Conservation (phyloP, 1,140 invertebrate species). For the Epicauta chinensis region DNA sequence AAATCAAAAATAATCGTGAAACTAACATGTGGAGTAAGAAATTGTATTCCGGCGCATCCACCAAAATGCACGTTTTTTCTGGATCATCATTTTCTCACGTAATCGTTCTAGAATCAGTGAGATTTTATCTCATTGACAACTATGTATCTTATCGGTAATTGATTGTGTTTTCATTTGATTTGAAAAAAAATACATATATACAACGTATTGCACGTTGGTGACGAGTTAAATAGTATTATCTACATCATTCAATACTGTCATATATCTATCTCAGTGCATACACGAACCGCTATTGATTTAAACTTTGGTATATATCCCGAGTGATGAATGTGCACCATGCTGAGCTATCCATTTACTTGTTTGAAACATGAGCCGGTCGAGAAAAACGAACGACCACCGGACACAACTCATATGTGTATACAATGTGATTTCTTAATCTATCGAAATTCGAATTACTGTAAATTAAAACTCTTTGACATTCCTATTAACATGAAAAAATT, state of each 20-base stretch:
- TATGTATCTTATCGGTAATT: no score
- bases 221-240: conserved; percentile 34
- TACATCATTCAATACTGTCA: conserved; percentile 31
- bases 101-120: no score
- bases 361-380: conserved; percentile 33
- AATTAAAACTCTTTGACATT: conserved; percentile 40
- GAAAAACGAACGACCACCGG: conserved; percentile 35
- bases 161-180: no score
- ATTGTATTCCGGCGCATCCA: no score
- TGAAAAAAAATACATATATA: conserved; percentile 9
- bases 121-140: no score
- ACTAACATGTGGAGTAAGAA: no score
- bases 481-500: no score
- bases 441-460: conserved; percentile 35
- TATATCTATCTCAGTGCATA: conserved; percentile 33
- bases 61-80: no score
- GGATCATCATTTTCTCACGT: no score
- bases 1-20: no score
- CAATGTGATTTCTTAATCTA: conserved; percentile 33
- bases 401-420: conserved; percentile 39
- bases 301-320: conserved; percentile 36
- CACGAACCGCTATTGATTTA: conserved; percentile 38
- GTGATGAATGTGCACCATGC: conserved; percentile 37
- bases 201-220: conserved; percentile 24
- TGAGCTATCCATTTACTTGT: conserved; percentile 32